Base-by-base conservation (phyloP, 2,888 invertebrate genomes). In the Scaptomyza polygonia region DNA sequence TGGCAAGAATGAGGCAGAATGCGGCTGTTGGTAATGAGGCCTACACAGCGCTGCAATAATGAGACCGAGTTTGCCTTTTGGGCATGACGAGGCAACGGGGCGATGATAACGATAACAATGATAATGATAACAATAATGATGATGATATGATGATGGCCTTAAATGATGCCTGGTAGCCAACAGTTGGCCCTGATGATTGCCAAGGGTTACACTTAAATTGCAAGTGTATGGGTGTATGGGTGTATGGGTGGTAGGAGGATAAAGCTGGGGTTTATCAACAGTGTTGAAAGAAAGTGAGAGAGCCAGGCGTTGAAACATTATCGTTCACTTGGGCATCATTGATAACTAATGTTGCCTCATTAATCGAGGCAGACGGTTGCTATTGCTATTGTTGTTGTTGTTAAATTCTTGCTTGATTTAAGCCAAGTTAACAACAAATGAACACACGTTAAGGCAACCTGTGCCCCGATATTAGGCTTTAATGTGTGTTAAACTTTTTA, bases 301-400 rank as follows among this genome's bases (percentile, higher is more conserved):
- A 12, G 44, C 54, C 25, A 59, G 66, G 67, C 67, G 78, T 56
- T 77, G 77, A 70, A 77, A 77, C 77, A 78, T 87, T 87, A 85
- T 87, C 83, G 87, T 81, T 68, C 88, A 71, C 88, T 83, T 64
- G 88, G 83, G 87, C 72, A 73, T 78, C 87, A 88, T 88, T 87
- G 88, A 88, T 87, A 87, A 85, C 88, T 83, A 85, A 87, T 87
- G 88, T 77, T 66, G 54, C 64, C 40, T 73, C 87, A 87, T 88
- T 88, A 88, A 88, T 88, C 73, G 86, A 58, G 67, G 59, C 80
- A 63, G 71, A 67, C 57, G 25, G 64, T 32, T 44, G 44, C 53
- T 45, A 32, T 51, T 49, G 53, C 40, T 59, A 61, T 21, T 30
- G 45, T 7, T 7, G 53, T 43, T 59, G 63, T 21, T 30, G 45